A percentile compares a stretch with the other conserved stretches of the same genome.
phyloP scores from a whole-genome alignment of 2,113 vertebrate genomes.

The Macquaria australasica region DNA sequence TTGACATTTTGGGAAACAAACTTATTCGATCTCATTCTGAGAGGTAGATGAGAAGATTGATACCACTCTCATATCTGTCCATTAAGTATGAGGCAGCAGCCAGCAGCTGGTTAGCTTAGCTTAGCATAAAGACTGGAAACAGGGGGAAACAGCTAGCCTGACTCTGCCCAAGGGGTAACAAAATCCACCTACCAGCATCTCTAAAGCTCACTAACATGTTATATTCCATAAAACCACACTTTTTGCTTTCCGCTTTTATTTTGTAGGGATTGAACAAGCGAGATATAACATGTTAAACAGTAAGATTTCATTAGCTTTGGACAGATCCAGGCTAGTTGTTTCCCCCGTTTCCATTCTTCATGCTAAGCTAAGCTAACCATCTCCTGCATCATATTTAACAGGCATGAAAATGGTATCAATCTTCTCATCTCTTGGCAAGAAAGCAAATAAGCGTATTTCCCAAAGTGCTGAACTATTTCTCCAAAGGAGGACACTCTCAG shows the following conservation, averaged over 20 bases:
- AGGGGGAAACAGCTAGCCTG: neutral
- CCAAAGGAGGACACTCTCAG: constrained; percentile 8
- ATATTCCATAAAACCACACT: neutral
- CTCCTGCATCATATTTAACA: neutral
- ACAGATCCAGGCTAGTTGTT: neutral
- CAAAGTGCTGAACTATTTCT: neutral
- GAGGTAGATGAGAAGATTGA: neutral
- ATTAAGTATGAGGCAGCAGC: neutral
- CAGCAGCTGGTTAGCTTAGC: neutral
- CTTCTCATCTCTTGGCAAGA: neutral
- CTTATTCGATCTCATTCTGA: neutral
- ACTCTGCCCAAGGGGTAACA: neutral
- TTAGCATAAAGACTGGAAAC: neutral
- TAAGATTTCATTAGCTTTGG: neutral
- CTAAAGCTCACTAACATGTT: neutral
- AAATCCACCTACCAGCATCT: neutral
- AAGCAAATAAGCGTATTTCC: neutral
- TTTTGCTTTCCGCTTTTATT: neutral
- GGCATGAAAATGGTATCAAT: neutral
- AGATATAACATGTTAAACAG: neutral
- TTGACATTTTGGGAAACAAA: constrained; percentile 3
- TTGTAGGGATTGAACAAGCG: neutral
- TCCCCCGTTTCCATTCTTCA: neutral
- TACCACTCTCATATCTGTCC: neutral
- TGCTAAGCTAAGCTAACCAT: constrained; percentile 3